Evolutionary conservation across 1,140 invertebrate species (phyloP).

Genomic region (Drosophila pallidifrons): DNA sequence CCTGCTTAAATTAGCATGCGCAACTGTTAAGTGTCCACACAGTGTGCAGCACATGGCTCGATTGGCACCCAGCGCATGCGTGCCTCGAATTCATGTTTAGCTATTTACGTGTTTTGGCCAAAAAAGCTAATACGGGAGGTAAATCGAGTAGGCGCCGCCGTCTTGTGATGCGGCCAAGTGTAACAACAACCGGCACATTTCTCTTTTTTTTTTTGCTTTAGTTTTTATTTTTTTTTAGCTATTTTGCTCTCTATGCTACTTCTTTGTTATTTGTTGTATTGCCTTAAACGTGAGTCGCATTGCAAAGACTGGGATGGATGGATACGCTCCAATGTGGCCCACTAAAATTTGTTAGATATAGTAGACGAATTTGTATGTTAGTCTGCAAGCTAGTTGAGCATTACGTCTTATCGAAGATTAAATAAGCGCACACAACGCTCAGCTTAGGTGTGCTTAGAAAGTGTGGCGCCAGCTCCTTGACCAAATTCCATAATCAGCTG

Average conservation of each 20-base stretch:
- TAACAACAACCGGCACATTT: slow-evolving; percentile 64
- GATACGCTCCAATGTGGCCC: slow-evolving; percentile 74
- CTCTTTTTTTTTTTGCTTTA: slow-evolving; percentile 56
- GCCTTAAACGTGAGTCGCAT: slow-evolving; percentile 74
- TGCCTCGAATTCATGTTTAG: slow-evolving; percentile 31
- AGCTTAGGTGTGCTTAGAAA: slow-evolving; percentile 56
- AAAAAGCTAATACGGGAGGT: slow-evolving; percentile 70
- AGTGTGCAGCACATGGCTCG: slow-evolving; percentile 9
- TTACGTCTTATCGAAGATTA: slow-evolving; percentile 78
- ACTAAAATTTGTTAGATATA: slow-evolving; percentile 67
- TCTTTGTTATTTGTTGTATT: slow-evolving; percentile 44
- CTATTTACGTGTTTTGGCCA: slow-evolving; percentile 48
- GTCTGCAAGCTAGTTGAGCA: slow-evolving; percentile 65
- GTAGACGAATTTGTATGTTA: slow-evolving; percentile 57
- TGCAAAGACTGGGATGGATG: slow-evolving; percentile 47
- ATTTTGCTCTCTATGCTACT: background rate
- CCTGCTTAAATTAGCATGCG: slow-evolving; percentile 73
- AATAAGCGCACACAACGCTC: slow-evolving; percentile 51
- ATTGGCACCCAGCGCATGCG: slow-evolving; percentile 25
- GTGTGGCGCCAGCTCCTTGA: slow-evolving; percentile 50
- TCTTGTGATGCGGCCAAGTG: slow-evolving; percentile 62
- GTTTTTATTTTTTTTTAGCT: too few relatives aligned
- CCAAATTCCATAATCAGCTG: slow-evolving; percentile 34
- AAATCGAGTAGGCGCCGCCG: slow-evolving; percentile 42
- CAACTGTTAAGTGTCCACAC: slow-evolving; percentile 50